Conservation (phyloP, 2,113 vertebrate genomes). For the Alouatta palliata region DNA sequence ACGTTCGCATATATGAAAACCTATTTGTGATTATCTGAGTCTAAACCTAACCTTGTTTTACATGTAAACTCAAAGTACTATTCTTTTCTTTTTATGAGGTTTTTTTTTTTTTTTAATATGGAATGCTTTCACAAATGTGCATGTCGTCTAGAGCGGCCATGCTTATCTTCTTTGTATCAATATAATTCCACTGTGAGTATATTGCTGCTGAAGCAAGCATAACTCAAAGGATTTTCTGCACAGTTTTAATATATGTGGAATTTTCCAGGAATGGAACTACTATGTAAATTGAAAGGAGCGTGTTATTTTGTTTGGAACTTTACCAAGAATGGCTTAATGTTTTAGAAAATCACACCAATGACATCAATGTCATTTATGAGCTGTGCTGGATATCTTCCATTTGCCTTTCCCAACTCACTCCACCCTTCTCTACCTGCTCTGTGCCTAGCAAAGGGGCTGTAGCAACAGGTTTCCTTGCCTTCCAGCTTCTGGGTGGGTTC, state of each 20-base stretch:
- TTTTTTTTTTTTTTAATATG: not conserved
- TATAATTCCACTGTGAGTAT: slow-evolving; percentile 43
- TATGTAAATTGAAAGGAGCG: slow-evolving; percentile 65
- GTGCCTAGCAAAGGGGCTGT: not conserved
- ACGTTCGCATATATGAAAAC: slow-evolving; percentile 12
- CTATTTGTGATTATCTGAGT: slow-evolving; percentile 13
- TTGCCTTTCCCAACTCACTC: slow-evolving; percentile 11
- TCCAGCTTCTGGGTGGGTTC: slow-evolving; percentile 23
- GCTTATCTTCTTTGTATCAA: not conserved
- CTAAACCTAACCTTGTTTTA: slow-evolving; percentile 21
- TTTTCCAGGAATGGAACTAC: slow-evolving; percentile 70
- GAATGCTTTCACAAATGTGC: slow-evolving; percentile 27
- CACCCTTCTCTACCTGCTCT: slow-evolving; percentile 22
- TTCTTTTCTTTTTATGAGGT: not conserved
- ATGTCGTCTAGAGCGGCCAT: not conserved
- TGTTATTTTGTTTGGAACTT: slow-evolving; percentile 69
- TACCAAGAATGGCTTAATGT: slow-evolving; percentile 67
- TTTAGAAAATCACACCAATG: slow-evolving; percentile 62
- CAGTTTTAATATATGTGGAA: slow-evolving; percentile 67
- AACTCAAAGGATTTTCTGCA: slow-evolving; percentile 59
- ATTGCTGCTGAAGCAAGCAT: slow-evolving; percentile 52
- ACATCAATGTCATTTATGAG: slow-evolving; percentile 62
- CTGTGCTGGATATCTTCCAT: slow-evolving; percentile 52
- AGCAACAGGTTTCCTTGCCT: not conserved
- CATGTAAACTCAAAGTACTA: slow-evolving; percentile 4